These are phyloP conservation scores for Caerostris darwini DNA, from an alignment of 1,140 invertebrate species.

Conservation along the genomic window DNA sequence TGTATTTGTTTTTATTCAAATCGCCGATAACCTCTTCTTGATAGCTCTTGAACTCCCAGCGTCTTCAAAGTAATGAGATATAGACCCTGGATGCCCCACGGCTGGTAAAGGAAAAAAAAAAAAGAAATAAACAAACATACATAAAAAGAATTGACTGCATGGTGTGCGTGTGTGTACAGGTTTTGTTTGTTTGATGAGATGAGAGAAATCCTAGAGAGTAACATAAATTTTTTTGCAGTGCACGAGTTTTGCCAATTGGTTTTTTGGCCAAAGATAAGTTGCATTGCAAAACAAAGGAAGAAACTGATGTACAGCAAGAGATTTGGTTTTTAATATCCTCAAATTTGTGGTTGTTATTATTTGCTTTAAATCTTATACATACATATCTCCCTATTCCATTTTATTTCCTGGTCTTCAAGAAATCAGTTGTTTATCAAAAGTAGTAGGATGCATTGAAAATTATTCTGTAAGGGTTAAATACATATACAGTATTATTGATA, in stretches of 20 bases:
- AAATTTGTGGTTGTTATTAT: too few relatives aligned
- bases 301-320: not conserved
- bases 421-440: too few relatives aligned
- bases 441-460: too few relatives aligned
- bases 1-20: slow-evolving; percentile 63
- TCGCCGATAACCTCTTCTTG: slow-evolving; percentile 38
- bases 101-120: not conserved
- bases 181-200: not conserved
- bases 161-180: not conserved
- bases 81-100: not conserved
- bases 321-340: too few relatives aligned
- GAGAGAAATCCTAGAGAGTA: not conserved
- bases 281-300: not conserved
- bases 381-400: too few relatives aligned
- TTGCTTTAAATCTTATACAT: too few relatives aligned
- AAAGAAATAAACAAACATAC: not conserved
- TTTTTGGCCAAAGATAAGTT: not conserved
- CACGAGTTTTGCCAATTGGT: not conserved
- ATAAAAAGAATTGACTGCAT: too few relatives aligned
- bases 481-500: too few relatives aligned
- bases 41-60: not conserved
- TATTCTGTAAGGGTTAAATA: too few relatives aligned
- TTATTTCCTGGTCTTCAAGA: too few relatives aligned
- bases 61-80: slow-evolving; percentile 47
- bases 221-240: not conserved